Evolutionary conservation across 2,797 vertebrate genomes (phyloP).

Genomic region (Argya squamiceps): DNA sequence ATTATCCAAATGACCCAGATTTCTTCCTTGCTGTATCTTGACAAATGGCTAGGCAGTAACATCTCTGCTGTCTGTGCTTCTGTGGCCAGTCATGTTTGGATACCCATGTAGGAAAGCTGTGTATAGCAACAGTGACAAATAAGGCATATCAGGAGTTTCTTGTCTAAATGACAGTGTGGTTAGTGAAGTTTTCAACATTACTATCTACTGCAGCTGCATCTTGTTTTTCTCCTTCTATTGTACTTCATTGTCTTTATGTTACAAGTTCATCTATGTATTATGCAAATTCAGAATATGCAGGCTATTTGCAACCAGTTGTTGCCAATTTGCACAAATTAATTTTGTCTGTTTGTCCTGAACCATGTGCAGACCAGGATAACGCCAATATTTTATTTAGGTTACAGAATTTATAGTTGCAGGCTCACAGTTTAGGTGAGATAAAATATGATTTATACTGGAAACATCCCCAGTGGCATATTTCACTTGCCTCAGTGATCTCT

Average conservation of each 20-base stretch:
- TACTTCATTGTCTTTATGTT: background rate
- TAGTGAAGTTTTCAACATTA: background rate
- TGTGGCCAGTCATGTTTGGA: background rate
- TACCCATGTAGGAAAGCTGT: background rate
- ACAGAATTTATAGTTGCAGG: background rate
- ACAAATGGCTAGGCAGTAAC: slow-evolving; percentile 9
- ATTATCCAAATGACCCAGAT: slow-evolving; percentile 53
- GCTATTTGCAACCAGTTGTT: background rate
- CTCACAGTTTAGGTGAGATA: background rate
- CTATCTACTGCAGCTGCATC: background rate
- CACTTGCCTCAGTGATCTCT: background rate
- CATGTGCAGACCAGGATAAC: background rate
- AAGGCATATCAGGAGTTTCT: background rate
- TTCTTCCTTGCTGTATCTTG: slow-evolving; percentile 15
- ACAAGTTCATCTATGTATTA: background rate
- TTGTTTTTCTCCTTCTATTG: background rate
- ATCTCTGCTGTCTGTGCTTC: background rate
- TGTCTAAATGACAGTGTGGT: background rate
- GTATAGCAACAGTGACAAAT: background rate
- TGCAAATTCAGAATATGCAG: background rate
- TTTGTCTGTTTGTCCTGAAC: background rate
- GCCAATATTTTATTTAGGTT: background rate
- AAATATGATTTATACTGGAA: background rate
- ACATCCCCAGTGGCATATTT: background rate
- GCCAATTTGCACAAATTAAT: background rate